Evolutionary conservation across 2,113 vertebrate genomes (phyloP).

Genomic region (Glaucidium brasilianum): DNA sequence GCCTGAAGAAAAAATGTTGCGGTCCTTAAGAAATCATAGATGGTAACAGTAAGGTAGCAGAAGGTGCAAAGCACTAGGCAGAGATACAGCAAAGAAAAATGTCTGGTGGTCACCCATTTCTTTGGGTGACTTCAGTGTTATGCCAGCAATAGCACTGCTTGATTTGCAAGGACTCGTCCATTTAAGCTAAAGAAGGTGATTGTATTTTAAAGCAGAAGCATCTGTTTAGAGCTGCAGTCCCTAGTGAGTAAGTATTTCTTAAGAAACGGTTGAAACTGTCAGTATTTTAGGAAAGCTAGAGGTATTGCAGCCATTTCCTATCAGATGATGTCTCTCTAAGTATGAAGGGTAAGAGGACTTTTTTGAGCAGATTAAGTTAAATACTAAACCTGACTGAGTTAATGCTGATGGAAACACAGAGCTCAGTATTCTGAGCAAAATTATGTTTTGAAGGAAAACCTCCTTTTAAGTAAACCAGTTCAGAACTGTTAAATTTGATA

Average conservation of each 20-base stretch:
- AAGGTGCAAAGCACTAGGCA: background rate
- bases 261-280: conserved; percentile 64
- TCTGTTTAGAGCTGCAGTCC: conserved; percentile 14
- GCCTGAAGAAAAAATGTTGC: background rate
- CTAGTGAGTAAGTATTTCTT: conserved; percentile 31
- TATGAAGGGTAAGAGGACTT: background rate
- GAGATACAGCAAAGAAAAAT: background rate
- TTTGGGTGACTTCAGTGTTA: background rate
- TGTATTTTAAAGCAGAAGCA: conserved; percentile 10
- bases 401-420: conserved; percentile 12
- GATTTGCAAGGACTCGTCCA: background rate
- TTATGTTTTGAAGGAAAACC: background rate
- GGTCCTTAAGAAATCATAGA: background rate
- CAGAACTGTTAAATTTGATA: conserved; percentile 8
- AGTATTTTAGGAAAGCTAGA: conserved; percentile 38
- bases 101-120: background rate
- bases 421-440: background rate
- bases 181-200: background rate
- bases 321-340: conserved; percentile 36
- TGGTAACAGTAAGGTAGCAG: background rate
- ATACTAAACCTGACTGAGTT: background rate
- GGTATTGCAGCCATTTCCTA: conserved; percentile 66
- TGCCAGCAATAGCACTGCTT: background rate
- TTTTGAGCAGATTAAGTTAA: conserved; percentile 31
- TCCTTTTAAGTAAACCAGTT: background rate